Evolutionary conservation across 2,113 vertebrate genomes (phyloP).

Genomic region (Oplegnathus fasciatus): DNA sequence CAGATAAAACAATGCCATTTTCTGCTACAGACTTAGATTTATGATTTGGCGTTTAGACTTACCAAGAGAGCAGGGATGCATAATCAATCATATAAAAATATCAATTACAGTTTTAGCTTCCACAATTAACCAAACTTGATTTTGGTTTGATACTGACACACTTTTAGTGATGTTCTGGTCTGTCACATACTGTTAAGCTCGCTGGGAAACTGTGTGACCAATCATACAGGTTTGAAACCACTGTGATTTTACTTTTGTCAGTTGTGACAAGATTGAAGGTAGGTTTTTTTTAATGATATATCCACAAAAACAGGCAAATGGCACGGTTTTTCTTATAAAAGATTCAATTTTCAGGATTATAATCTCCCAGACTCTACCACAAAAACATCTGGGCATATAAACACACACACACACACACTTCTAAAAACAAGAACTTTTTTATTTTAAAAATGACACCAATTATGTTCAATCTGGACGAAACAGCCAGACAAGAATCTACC

Average conservation of each 20-base stretch:
- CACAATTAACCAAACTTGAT: neutral
- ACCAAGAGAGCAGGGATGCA: neutral
- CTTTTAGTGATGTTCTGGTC: neutral
- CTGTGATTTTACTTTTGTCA: neutral
- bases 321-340: conserved; percentile 16
- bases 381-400: too few species aligned
- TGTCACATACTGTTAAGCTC: neutral
- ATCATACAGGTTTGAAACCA: neutral
- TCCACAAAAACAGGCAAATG: neutral
- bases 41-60: neutral
- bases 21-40: neutral
- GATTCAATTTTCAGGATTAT: neutral
- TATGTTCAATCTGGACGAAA: neutral
- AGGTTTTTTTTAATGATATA: neutral
- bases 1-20: neutral
- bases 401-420: neutral
- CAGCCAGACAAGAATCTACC: neutral
- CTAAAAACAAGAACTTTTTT: neutral
- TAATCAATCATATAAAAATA: neutral
- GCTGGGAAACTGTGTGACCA: neutral
- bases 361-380: neutral
- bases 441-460: neutral
- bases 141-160: neutral
- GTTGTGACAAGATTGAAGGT: neutral
- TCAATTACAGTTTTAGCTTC: neutral